Evolutionary conservation across 2,888 invertebrate genomes (phyloP), one percentile per base, ranked within the genome.

Genomic region (Globia sparganii): DNA sequence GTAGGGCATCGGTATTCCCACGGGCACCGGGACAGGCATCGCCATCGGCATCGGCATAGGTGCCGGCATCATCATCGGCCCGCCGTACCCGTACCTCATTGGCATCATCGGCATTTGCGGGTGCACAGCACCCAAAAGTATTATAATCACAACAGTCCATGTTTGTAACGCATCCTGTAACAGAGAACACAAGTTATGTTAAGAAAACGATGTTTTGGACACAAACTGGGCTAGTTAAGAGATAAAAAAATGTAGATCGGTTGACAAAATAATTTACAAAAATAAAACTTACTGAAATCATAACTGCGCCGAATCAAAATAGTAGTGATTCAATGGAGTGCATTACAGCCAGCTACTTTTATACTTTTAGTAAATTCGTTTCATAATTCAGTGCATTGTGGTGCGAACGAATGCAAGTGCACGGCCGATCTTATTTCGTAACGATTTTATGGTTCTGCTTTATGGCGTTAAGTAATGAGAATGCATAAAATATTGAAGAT

Each of bases 251-350:
- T 6, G 4, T 58, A 28, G 6, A 31, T 40, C 4, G 11, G 37
- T 53, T 31, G 13, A 18, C 0, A 11, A 61, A 43, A 65, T 58
- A 25, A 31, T n/a, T 59, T n/a, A 64, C 13, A 65, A 72, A 80
- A 66, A 31, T n/a, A 64, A 40, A 72, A 90, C 92, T 92, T 83
- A 92, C 92, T 80, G 82, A 86, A 88, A 70, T 84, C 92, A 92
- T 92, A 84, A 74, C 81, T 84, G 75, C 72, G 62, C 75, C 71
- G 88, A 88, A 85, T 84, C 78, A 84, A 69, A 80, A 70, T 71
- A 75, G 74, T 68, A 83, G n/a, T 69, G 53, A 82, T 87, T 86
- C 79, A 81, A 70, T 75, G 80, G 67, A 86, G 81, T 85, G 82
- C 85, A 84, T 88, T 77, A 82, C 72, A 83, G 81, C 61, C 75